phyloP scores from a whole-genome alignment of 1,140 invertebrate species.

The Eulimnadia texana region DNA sequence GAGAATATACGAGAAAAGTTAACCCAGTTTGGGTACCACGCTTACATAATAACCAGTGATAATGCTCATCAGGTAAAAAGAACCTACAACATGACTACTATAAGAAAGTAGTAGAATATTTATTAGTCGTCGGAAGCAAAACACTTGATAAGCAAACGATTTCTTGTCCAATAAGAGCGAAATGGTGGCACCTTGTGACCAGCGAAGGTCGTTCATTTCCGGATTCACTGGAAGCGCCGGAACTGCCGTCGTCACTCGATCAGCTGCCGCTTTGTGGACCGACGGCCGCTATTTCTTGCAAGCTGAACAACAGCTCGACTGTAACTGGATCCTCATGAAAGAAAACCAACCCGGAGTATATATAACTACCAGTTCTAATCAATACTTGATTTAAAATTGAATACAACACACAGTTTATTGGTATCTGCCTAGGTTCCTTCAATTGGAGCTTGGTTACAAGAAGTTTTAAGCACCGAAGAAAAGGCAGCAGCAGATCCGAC shows the following conservation, averaged over 20 bases:
- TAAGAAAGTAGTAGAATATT: too few relatives aligned
- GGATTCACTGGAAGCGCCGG: slow-evolving; percentile 74
- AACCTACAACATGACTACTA: too few relatives aligned
- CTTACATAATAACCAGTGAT: slow-evolving; percentile 27
- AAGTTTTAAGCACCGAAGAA: slow-evolving; percentile 43
- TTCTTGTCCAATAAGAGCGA: slow-evolving; percentile 39
- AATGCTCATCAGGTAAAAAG: slow-evolving; percentile 29
- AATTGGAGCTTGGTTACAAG: slow-evolving; percentile 36
- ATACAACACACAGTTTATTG: not conserved
- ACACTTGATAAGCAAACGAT: too few relatives aligned
- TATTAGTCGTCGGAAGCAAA: too few relatives aligned
- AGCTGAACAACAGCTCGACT: slow-evolving; percentile 56
- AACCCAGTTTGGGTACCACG: slow-evolving; percentile 22
- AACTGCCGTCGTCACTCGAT: slow-evolving; percentile 55
- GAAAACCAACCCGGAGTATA: slow-evolving; percentile 38
- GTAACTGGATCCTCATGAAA: slow-evolving; percentile 67
- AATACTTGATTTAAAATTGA: not conserved
- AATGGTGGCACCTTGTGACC: slow-evolving; percentile 55
- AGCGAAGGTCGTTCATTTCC: slow-evolving; percentile 61
- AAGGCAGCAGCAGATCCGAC: slow-evolving; percentile 71
- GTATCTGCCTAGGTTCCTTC: slow-evolving; percentile 23
- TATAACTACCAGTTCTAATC: slow-evolving; percentile 2
- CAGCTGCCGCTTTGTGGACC: slow-evolving; percentile 64
- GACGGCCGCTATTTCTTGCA: slow-evolving; percentile 69
- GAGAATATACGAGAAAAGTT: slow-evolving; percentile 19